Evolutionary conservation across 2,888 invertebrate genomes (phyloP).

Genomic region (Steromphala cineraria): DNA sequence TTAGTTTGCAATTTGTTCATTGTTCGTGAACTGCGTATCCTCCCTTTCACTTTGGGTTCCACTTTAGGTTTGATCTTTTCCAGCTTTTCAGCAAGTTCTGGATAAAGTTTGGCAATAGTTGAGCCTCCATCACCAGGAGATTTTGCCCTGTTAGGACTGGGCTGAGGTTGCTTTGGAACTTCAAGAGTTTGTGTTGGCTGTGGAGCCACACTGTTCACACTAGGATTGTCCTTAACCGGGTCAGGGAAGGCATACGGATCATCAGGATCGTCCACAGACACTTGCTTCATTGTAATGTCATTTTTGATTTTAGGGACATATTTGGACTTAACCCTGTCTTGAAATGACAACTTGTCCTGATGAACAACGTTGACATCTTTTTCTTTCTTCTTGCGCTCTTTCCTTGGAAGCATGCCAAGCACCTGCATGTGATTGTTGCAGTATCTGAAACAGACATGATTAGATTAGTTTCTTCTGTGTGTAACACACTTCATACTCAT

Average conservation of each 20-base stretch:
- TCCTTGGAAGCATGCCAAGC: conserved; percentile 68
- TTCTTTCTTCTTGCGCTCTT: conserved; percentile 63
- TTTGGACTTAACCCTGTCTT: conserved; percentile 61
- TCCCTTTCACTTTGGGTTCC: conserved; percentile 55
- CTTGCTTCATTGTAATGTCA: conserved; percentile 10
- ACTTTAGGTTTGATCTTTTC: conserved; percentile 65
- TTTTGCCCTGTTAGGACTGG: conserved; percentile 29
- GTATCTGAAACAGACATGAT: conserved; percentile 65
- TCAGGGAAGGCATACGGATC: conserved; percentile 70
- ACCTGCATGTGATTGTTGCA: conserved; percentile 78
- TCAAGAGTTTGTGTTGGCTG: conserved; percentile 11
- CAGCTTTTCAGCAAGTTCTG: conserved; percentile 72
- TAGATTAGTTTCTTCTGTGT: neutral
- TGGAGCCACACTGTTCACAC: conserved; percentile 31
- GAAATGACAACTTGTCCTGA: conserved; percentile 55
- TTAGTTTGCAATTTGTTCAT: conserved; percentile 75
- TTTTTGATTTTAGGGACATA: conserved; percentile 28
- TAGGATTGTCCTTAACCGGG: conserved; percentile 39
- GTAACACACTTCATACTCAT: no score
- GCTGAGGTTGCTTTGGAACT: conserved; percentile 6
- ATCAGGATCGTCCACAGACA: conserved; percentile 60
- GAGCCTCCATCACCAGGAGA: conserved; percentile 48
- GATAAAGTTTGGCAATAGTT: conserved; percentile 70
- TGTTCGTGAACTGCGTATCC: conserved; percentile 70
- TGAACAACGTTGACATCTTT: conserved; percentile 22